A percentile compares a stretch with the other conserved stretches of the same genome.
Conservation (phyloP, 30 jellyfish, hydroid and myxozoan species). For the Cassiopea xamachana region DNA sequence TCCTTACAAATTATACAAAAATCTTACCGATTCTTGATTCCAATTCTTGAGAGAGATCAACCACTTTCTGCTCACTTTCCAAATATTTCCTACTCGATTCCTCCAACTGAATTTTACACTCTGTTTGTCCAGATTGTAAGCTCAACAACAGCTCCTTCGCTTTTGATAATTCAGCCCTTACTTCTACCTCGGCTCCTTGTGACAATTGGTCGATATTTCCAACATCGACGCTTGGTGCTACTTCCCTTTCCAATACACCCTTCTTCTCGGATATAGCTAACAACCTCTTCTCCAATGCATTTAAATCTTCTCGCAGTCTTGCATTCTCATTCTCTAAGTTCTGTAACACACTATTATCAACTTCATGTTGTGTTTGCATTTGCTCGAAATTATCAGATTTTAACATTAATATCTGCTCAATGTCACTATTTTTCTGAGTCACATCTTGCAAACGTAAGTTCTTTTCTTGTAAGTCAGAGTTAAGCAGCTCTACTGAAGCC, state of each 20-base stretch:
- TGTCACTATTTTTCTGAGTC: conserved; percentile 24
- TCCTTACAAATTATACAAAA: not conserved
- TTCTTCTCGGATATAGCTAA: not conserved
- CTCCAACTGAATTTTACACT: conserved; percentile 51
- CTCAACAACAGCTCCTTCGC: conserved; percentile 40
- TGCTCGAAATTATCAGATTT: conserved; percentile 14
- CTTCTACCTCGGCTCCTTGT: conserved; percentile 6
- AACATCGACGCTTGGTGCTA: conserved; percentile 15
- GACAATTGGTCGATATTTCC: not conserved
- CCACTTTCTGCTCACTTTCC: conserved; percentile 77
- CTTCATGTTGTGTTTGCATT: conserved; percentile 29
- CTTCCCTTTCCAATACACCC: not conserved
- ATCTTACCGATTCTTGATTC: conserved; percentile 46
- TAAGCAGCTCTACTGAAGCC: not conserved
- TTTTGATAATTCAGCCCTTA: conserved; percentile 61
- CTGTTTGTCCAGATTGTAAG: conserved; percentile 18
- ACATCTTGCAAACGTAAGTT: conserved; percentile 1
- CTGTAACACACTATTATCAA: conserved; percentile 12
- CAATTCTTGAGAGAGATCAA: conserved; percentile 73
- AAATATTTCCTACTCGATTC: conserved; percentile 62
- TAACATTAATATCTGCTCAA: not conserved
- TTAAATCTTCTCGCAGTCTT: conserved; percentile 40
- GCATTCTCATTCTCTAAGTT: conserved; percentile 50
- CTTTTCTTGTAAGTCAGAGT: not conserved
- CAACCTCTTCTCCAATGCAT: conserved; percentile 8